Conservation (phyloP, 2,888 invertebrate genomes). For the Biston stratarius region DNA sequence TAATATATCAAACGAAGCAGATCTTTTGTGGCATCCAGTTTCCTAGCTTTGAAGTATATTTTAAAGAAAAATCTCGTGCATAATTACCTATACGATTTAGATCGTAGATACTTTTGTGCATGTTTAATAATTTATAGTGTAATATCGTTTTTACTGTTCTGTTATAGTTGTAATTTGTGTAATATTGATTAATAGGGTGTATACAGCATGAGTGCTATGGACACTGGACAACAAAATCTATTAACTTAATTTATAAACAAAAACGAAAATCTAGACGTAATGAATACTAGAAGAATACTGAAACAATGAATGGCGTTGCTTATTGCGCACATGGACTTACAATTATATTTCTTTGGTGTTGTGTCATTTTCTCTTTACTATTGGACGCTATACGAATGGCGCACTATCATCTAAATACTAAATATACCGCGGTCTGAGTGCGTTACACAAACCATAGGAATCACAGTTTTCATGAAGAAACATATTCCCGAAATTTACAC, state of each 20-base stretch:
- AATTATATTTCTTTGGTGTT: slow-evolving; percentile 84
- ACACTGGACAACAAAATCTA: slow-evolving; percentile 7
- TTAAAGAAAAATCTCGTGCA: too few relatives aligned
- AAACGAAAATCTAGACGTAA: slow-evolving; percentile 51
- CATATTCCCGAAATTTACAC: slow-evolving; percentile 47
- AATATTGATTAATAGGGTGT: background rate
- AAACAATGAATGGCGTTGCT: slow-evolving; percentile 75
- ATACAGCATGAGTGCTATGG: background rate
- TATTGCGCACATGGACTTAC: slow-evolving; percentile 73
- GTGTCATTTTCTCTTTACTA: slow-evolving; percentile 77
- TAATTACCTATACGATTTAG: too few relatives aligned
- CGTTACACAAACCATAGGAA: slow-evolving; percentile 47
- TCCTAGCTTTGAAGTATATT: background rate
- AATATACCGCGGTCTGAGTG: slow-evolving; percentile 57
- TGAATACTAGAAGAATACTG: slow-evolving; percentile 81
- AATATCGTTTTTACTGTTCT: background rate
- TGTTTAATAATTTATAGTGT: too few relatives aligned
- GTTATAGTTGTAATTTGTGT: too few relatives aligned
- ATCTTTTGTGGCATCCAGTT: slow-evolving; percentile 23
- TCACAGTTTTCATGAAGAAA: slow-evolving; percentile 43
- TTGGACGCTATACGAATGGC: slow-evolving; percentile 81
- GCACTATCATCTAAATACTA: slow-evolving; percentile 54
- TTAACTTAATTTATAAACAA: slow-evolving; percentile 35
- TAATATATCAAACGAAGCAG: slow-evolving; percentile 22
- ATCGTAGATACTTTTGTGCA: too few relatives aligned